Evolutionary conservation across 2,797 vertebrate genomes (phyloP), one percentile per base, ranked within the genome.

Genomic region (Neosalanx taihuensis): DNA sequence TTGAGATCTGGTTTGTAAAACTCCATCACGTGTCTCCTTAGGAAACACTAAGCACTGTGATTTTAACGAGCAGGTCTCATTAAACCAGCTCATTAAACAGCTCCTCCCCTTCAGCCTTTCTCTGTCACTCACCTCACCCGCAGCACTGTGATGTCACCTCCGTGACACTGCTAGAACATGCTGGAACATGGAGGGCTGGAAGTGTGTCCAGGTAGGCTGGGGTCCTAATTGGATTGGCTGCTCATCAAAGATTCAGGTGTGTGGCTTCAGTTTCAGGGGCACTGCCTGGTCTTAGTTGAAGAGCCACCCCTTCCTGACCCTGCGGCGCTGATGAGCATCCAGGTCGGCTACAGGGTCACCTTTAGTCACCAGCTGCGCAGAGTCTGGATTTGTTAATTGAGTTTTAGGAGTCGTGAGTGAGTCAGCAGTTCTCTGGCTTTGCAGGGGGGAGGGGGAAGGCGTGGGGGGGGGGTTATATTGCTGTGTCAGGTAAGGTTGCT

Each of bases 181-280:
- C n/a, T n/a, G n/a, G n/a, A n/a, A n/a, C 37, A 12, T n/a, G 20
- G 5, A 17, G 15, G 7, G 18, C 30, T 31, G 29, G 3, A 30
- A 56, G 46, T 23, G 29, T 15, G 6, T 67, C 33, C 15, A 3
- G 53, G 46, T 67, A 31, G 46, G 26, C 65, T 4, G 29, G 4
- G 26, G 57, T 7, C 30, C n/a, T 57, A 68, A 57, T 56, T 68
- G 29, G 30, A 51, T 26, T 12, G 13, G 23, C 62, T 31, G 30
- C 29, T 56, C 49, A 56, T 68, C 20, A 68, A 68, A 56, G 26
- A 68, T 68, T 57, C 17, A 53, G 15, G 31, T n/a, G n/a, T 7
- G 17, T 18, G 6, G 51, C 23, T 57, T 31, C n/a, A 51, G 1
- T 57, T 33, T 56, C 49, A 4, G 9, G 51, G 29, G n/a, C 9